These are phyloP conservation scores for Recurvirostra avosetta DNA, from an alignment of 2,113 vertebrate species.

Conservation along the genomic window DNA sequence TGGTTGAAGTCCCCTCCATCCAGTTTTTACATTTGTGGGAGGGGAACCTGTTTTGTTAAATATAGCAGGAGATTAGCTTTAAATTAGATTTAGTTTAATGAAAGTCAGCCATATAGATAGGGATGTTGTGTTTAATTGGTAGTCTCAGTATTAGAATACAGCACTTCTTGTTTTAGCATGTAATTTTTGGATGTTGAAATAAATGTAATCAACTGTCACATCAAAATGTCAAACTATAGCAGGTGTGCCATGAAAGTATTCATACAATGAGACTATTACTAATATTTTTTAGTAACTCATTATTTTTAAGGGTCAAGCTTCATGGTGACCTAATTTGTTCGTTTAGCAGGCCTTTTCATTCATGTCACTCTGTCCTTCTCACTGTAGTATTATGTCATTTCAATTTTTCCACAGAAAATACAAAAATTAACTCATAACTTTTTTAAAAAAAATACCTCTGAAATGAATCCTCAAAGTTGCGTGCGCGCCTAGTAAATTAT, in stretches of 20 bases:
- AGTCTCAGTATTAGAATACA: background rate
- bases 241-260: background rate
- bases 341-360: background rate
- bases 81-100: slow-evolving; percentile 38
- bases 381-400: background rate
- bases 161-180: background rate
- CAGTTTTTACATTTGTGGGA: background rate
- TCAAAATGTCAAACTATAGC: background rate
- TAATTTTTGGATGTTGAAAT: slow-evolving; percentile 12
- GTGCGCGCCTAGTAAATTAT: background rate
- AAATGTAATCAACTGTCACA: background rate
- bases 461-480: background rate
- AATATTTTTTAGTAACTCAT: background rate
- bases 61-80: slow-evolving; percentile 10
- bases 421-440: background rate
- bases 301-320: background rate
- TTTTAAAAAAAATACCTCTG: background rate
- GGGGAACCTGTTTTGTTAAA: background rate
- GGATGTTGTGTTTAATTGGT: background rate
- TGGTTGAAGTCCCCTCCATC: background rate
- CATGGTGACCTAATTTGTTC: background rate
- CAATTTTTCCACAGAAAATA: background rate
- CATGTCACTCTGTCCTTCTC: background rate
- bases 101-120: background rate
- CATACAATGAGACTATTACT: background rate